Base-by-base conservation (phyloP, 1,140 invertebrate species). In the Holcopasites calliopsidis region DNA sequence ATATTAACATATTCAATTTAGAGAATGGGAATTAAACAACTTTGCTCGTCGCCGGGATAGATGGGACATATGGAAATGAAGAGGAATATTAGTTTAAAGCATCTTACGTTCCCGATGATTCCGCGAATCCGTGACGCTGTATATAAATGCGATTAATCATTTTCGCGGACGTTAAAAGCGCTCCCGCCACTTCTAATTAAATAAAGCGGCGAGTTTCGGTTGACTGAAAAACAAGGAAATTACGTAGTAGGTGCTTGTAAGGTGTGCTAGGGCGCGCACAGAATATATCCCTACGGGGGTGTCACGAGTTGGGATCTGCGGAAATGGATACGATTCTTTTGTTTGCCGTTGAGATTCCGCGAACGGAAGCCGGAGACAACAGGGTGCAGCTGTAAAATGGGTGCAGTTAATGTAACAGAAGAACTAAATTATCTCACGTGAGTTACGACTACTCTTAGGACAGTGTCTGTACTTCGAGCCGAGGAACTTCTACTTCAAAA, bases 261-360 rank as follows among this genome's bases (percentile, higher is more conserved):
- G 60, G 70, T 35, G 61, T 28, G 61, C 50, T 10, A n/a, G 31
- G 11, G 50, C 10, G 38, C 50, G n/a, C 50, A 26, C 50, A n/a
- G 49, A 42, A 55, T 26, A 44, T 44, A 54, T 74, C 71, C 42
- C 64, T 42, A 23, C 54, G 73, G 54, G 66, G 54, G 55, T 60
- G 66, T 76, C 66, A 21, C 62, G 66, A 58, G 64, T 70, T 69
- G 60, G 38, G 44, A 70, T 60, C 64, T 16, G 23, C 54, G 66
- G 73, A 47, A 70, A 70, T 47, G 55, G 73, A 76, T 76, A 76
- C 40, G 73, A 70, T 68, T 65, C 64, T 76, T 76, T 60, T 76
- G 73, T 69, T 70, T 76, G 73, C 66, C 54, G 42, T 76, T 28
- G 73, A 69, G 54, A 74, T 74, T 57, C 50, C 38, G 23, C 50